Base-by-base conservation (phyloP, 2,888 invertebrate genomes). In the Rhagium mordax region DNA sequence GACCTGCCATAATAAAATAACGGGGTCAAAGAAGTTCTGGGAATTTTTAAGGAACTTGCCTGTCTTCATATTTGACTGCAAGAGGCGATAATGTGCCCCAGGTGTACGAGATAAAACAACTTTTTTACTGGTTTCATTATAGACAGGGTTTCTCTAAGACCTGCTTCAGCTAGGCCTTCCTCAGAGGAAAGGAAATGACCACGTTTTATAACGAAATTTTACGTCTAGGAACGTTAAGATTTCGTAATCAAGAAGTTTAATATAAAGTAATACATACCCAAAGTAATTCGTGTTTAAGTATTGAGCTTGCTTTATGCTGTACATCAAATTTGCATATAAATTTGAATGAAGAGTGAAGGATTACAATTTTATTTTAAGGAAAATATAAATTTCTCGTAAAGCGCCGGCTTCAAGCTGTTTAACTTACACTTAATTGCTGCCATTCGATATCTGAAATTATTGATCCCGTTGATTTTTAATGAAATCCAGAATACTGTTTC, bases 11-110 rank as follows among this genome's bases (percentile, higher is more conserved):
- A 27, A 61, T 70, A 72, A 72, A 69, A 68, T 72, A 69, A 72
- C 68, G 51, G 72, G 72, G 72, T 72, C 72, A 72, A 57, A 72
- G 61, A 64, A 72, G 61, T 72, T 72, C 72, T 72, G 72, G 68
- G 72, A 72, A 72, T 72, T 69, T 72, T 29, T 8, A 64, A 62
- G 67, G 62, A 64, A 57, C 16, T 49, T 67, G 69, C 62, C 64
- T 24, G 64, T 57, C 69, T 64, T 60, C 61, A 62, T 53, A 69
- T 71, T 71, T 71, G 60, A 66, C 67, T 71, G 67, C 57, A 60
- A 67, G 67, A 66, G 71, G 64, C 71, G 71, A 71, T 71, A 71
- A 71, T 71, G 71, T 48, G 24, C 48, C 67, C 71, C 71, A 71
- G 71, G 71, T 71, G 67, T 67, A 33, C 51, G 49, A 20, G 70